Percentiles rank a stretch among this genome's conserved stretches.
phyloP scores from a whole-genome alignment of 2,113 vertebrate species.

The Nothobranchius kuhntae region DNA sequence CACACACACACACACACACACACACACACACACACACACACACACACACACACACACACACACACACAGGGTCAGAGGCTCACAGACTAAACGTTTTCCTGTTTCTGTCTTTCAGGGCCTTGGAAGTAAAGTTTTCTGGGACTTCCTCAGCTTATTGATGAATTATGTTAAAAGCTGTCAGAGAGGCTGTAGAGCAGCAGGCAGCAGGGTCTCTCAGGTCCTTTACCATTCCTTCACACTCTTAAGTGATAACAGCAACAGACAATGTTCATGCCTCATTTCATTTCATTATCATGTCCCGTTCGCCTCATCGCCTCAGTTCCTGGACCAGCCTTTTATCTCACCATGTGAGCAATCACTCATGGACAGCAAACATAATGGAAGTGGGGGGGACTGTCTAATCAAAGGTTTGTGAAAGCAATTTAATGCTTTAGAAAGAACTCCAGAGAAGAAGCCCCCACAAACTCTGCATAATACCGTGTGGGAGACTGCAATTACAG shows the following conservation, averaged over 20 bases:
- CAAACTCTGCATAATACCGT: slow-evolving; percentile 9
- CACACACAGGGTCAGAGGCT: slow-evolving; percentile 6
- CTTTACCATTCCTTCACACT: slow-evolving; percentile 63
- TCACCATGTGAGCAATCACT: slow-evolving; percentile 68
- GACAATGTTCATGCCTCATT: slow-evolving; percentile 75
- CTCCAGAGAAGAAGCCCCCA: slow-evolving; percentile 38
- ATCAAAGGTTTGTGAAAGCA: slow-evolving; percentile 73
- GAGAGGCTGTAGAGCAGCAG: slow-evolving; percentile 30
- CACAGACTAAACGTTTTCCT: slow-evolving; percentile 4
- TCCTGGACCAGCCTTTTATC: slow-evolving; percentile 69
- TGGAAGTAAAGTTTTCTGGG: slow-evolving; percentile 15
- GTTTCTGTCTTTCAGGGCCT: neutral
- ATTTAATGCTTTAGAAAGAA: slow-evolving; percentile 58
- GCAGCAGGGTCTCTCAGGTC: slow-evolving; percentile 51
- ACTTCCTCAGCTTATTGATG: slow-evolving; percentile 43
- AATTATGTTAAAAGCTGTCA: slow-evolving; percentile 4
- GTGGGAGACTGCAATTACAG: slow-evolving; percentile 32
- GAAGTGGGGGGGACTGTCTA: slow-evolving; percentile 54
- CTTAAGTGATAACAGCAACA: slow-evolving; percentile 75
- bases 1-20: slow-evolving; percentile 14
- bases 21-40: slow-evolving; percentile 2
- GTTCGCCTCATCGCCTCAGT: slow-evolving; percentile 64
- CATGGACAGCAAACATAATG: slow-evolving; percentile 70
- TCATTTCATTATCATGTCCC: slow-evolving; percentile 74
- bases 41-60: slow-evolving; percentile 2